Base-by-base conservation (phyloP, 1,140 invertebrate species). In the Plutomurus gul region DNA sequence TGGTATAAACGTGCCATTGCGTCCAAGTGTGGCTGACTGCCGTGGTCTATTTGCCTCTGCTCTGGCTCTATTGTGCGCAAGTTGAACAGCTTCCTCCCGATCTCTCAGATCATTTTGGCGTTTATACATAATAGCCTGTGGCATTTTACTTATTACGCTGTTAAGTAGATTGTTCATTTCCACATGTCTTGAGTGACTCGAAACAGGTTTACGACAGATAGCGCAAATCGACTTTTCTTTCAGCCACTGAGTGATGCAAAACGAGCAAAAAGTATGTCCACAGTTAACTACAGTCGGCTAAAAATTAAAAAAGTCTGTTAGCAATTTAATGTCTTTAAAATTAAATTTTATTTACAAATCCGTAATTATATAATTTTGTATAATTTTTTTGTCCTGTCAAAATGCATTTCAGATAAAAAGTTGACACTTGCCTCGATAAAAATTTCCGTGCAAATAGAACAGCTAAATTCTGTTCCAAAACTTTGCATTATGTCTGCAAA, bases 201-300 rank as follows among this genome's bases (percentile, higher is more conserved):
- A 10, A 43, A 73, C 43, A 4, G 37, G 18, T 43, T 73, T 73
- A 16, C 71, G 71, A 43, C 71, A 73, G 20, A 73, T 73, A 16
- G 36, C 18, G 33, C 71, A 73, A 1, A 43, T 20, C 4, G 37
- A 16, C 33, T 73, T 73, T 73, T 73, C 71, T n/a, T 73, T 73
- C 13, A 43, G 37, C 71, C 71, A 73, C 33, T 73, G 37, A n/a
- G 39, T 73, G 18, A 73, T 40, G 37, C 71, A 73, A 22, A 43
- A 73, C 0, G 71, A 73, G 37, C 71, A 73, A 22, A 73, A 73
- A n/a, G 71, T 73, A n/a, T 73, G 71, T 33, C 71, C 71, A 43
- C 71, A 73, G 27, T 73, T 47, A 16, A 73, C 13, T 13, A 73
- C 71, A 1, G 37, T n/a, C 4, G 71, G 71, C 71, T 73, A 33